Evolutionary conservation across 2,797 vertebrate genomes (phyloP).

Genomic region (Falco rusticolus): DNA sequence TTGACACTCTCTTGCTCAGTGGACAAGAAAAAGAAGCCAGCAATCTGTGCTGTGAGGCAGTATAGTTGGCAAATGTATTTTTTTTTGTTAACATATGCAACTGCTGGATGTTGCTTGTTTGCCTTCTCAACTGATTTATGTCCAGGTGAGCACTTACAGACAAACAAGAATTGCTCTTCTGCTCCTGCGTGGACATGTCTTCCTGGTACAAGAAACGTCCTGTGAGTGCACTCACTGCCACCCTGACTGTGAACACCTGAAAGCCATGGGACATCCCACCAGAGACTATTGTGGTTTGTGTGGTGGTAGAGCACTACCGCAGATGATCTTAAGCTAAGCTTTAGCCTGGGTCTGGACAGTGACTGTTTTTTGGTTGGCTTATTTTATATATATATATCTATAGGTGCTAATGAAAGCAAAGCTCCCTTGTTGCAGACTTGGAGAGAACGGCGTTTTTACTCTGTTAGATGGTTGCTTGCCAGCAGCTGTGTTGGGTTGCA

Average conservation of each 20-base stretch:
- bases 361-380: neutral
- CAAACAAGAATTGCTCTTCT: neutral
- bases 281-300: neutral
- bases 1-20: neutral
- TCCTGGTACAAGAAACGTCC: neutral
- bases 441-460: neutral
- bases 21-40: neutral
- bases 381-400: neutral
- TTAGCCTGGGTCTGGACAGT: neutral
- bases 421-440: neutral
- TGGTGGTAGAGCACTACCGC: neutral
- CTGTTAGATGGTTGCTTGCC: neutral
- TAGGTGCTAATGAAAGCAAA: neutral
- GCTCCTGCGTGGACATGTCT: neutral
- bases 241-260: neutral
- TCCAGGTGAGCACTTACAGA: neutral
- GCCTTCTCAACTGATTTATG: neutral
- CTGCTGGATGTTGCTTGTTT: neutral
- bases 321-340: neutral
- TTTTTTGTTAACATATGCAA: neutral
- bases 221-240: neutral
- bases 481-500: neutral
- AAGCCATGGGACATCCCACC: neutral
- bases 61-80: neutral
- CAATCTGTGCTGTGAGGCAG: neutral